These are phyloP conservation scores for Jaculus jaculus DNA, from an alignment of 2,113 vertebrate species.

Conservation along the genomic window DNA sequence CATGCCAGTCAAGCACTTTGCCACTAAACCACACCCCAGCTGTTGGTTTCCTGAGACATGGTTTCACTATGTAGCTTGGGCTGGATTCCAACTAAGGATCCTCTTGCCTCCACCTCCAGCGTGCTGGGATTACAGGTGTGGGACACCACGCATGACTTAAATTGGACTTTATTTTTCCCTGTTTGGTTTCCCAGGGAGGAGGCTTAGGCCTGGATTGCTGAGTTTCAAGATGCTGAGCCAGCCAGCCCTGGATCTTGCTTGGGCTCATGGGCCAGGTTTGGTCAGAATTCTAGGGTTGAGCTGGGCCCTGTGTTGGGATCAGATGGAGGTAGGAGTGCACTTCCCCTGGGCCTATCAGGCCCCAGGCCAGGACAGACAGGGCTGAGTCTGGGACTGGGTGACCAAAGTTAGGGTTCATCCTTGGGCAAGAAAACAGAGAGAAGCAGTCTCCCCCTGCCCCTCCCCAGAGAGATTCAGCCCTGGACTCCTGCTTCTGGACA, in stretches of 20 bases:
- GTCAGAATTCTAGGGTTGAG: neutral
- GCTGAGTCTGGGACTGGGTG: neutral
- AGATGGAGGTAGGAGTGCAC: neutral
- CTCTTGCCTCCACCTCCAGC: neutral
- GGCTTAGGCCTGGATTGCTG: neutral
- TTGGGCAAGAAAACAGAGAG: neutral
- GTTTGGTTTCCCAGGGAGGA: neutral
- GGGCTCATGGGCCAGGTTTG: neutral
- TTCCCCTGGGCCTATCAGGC: neutral
- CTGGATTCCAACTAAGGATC: neutral
- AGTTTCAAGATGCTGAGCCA: neutral
- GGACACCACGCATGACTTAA: neutral
- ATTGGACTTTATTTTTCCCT: neutral
- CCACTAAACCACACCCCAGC: neutral
- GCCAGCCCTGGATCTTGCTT: neutral
- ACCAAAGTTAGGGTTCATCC: slow-evolving; percentile 16
- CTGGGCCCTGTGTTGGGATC: neutral
- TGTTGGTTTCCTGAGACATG: too few species aligned
- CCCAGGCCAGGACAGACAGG: neutral
- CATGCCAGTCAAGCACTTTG: neutral
- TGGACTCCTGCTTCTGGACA: neutral
- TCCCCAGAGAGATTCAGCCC: slow-evolving; percentile 10
- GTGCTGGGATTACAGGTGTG: neutral
- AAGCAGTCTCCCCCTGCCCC: neutral
- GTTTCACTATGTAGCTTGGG: neutral